Base-by-base conservation (phyloP, 2,888 invertebrate genomes). In the Oscheius sp. region DNA sequence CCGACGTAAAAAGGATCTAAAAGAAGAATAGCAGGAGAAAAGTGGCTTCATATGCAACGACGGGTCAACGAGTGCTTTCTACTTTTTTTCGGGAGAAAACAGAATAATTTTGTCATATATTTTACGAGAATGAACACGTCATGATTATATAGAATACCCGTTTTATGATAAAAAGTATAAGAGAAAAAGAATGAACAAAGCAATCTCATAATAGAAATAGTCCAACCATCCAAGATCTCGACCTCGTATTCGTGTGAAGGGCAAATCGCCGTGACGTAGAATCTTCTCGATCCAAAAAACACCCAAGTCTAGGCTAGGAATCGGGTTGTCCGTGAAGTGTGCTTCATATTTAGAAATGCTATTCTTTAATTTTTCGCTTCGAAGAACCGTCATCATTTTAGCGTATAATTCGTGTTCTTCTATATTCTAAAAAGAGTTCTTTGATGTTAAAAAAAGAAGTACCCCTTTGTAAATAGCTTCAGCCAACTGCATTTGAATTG, bases 391-490 rank as follows among this genome's bases (percentile, higher is more conserved):
- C 41, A 25, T 46, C 46, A 70, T 70, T 29, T 70, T 58, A 5
- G 9, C 43, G 9, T 16, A 43, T 1, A 70, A 27, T 16, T 59
- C 61, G 12, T 59, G 29, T 18, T 46, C 61, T 12, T 58, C 56
- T 6, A 70, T 49, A 25, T 59, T 70, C 70, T 70, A 29, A 59
- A 59, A 23, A 6, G 21, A 41, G 45, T 64, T 1, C 25, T 23
- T 49, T 49, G 7, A n/a, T 69, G 16, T 23, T 13, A 55, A 43
- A 35, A 35, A 61, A n/a, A 45, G 23, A 18, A 61, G 43, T 16
- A 82, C 74, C 45, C 69, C 70, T 69, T 83, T 83, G 61, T 78
- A 80, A 21, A 83, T 72, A 25, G 78, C 72, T 52, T 81, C 78
- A 0, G 80, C 83, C 13, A 81, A 61, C 35, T 79, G 78, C 69